phyloP scores from a whole-genome alignment of 2,113 vertebrate species.

The Amia ocellicauda region DNA sequence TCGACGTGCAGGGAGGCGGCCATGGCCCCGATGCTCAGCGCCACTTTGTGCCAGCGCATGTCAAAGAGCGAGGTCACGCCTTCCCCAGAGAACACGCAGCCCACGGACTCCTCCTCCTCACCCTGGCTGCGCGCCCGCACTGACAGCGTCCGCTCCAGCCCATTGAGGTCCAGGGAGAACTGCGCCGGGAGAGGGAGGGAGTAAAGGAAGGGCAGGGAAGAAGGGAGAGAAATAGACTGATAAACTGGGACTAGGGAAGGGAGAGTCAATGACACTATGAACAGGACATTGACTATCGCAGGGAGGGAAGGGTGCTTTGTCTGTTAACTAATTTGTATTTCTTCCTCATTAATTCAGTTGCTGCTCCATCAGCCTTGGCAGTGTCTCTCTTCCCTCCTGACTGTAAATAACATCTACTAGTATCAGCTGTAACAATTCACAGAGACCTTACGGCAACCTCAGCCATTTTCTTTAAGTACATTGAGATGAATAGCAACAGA shows the following conservation, averaged over 20 bases:
- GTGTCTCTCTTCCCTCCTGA: no score
- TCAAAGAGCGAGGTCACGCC: constrained; percentile 80
- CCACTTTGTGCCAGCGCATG: constrained; percentile 86
- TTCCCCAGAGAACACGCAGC: constrained; percentile 70
- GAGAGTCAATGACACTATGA: no score
- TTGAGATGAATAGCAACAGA: no score
- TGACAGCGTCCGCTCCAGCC: constrained; percentile 75
- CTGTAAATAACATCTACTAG: no score
- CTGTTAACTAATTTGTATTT: no score
- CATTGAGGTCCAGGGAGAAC: constrained; percentile 83
- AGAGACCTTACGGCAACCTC: no score
- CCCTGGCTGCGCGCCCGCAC: constrained; percentile 58
- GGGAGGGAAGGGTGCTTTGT: no score
- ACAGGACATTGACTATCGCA: no score
- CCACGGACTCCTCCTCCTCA: constrained; percentile 40
- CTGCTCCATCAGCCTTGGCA: no score
- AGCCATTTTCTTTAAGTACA: no score
- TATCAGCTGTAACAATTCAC: no score
- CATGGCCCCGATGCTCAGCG: constrained; percentile 64
- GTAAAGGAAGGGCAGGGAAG: neutral
- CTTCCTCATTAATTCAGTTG: no score
- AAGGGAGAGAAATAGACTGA: neutral
- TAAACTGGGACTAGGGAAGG: constrained; percentile 34
- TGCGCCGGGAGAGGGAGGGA: constrained; percentile 39
- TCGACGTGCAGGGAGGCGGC: constrained; percentile 78